Evolutionary conservation across 2,797 vertebrate species (phyloP).

Genomic region (Cebuella pygmaea): DNA sequence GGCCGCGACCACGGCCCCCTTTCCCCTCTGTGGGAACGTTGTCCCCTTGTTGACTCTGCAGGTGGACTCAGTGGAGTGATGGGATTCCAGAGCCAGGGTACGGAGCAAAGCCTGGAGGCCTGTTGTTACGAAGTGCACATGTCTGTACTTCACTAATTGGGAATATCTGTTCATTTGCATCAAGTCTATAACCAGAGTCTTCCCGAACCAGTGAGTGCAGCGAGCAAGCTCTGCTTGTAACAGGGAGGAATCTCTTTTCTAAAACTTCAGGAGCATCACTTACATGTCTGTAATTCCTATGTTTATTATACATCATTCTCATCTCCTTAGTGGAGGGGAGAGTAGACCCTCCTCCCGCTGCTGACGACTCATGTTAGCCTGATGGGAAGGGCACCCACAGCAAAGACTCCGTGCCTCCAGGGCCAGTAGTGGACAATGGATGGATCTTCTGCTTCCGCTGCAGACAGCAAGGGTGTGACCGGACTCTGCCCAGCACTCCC

Average conservation of each 20-base stretch:
- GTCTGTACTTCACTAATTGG: not conserved
- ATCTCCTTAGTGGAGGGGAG: not conserved
- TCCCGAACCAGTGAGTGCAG: fast-evolving
- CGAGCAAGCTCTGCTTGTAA: not conserved
- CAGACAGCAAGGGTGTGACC: fast-evolving
- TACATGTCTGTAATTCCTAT: not conserved
- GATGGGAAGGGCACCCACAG: not conserved
- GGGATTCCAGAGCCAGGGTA: fast-evolving
- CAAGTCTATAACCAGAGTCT: fast-evolving
- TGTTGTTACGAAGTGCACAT: fast-evolving
- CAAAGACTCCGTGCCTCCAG: not conserved
- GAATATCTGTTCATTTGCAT: fast-evolving
- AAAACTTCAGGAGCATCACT: not conserved
- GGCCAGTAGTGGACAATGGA: fast-evolving
- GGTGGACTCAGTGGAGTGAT: not conserved
- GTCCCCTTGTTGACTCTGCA: fast-evolving
- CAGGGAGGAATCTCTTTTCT: not conserved
- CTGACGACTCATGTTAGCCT: not conserved
- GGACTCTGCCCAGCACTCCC: no score
- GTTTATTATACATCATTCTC: not conserved
- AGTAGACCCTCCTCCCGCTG: not conserved
- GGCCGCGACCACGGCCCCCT: fast-evolving
- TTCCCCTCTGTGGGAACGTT: fast-evolving
- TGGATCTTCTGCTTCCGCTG: fast-evolving
- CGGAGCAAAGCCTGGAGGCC: fast-evolving